Percentiles rank a stretch among this genome's conserved stretches.
Conservation (phyloP, 2,888 invertebrate species). For the Stenurella melanura region DNA sequence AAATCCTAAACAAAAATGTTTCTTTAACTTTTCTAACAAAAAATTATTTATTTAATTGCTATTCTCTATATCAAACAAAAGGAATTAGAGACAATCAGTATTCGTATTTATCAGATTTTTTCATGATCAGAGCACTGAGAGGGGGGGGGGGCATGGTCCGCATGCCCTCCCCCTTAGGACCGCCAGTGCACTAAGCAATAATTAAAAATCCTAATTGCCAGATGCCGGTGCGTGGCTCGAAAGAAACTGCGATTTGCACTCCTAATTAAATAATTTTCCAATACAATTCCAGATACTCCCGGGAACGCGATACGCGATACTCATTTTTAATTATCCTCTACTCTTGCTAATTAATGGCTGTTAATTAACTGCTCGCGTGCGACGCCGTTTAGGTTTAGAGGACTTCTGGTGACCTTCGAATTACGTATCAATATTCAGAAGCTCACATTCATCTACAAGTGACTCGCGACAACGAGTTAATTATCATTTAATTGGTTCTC, state of each 20-base stretch:
- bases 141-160: too few species aligned
- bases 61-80: too few species aligned
- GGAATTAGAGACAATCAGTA: too few species aligned
- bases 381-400: background rate
- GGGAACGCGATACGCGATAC: background rate
- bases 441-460: background rate
- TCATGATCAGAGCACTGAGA: too few species aligned
- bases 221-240: background rate
- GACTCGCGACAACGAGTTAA: background rate
- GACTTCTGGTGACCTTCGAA: background rate
- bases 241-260: background rate
- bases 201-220: too few species aligned
- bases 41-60: too few species aligned
- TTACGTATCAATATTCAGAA: background rate
- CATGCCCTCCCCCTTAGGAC: too few species aligned
- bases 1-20: too few species aligned
- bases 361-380: conserved; percentile 1
- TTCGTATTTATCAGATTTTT: too few species aligned
- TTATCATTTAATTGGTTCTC: background rate
- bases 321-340: background rate
- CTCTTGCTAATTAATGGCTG: background rate
- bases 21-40: too few species aligned
- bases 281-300: conserved; percentile 1
- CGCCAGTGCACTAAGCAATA: too few species aligned
- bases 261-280: background rate